phyloP scores from a whole-genome alignment of 2,797 vertebrate genomes.

The Girardinus metallicus region DNA sequence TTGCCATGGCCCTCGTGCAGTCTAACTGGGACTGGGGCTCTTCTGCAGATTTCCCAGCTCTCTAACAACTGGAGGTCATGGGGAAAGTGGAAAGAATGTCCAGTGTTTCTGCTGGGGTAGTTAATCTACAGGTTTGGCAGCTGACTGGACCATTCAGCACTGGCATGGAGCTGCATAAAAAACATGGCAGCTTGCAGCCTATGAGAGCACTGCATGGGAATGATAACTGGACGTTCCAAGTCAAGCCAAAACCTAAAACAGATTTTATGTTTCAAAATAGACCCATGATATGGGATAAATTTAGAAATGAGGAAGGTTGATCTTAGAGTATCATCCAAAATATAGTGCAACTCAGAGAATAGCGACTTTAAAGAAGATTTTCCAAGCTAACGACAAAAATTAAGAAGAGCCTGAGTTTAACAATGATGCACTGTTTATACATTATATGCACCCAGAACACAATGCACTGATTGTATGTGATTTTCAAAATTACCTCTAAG shows the following conservation, averaged over 20 bases:
- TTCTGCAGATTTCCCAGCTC: conserved; percentile 60
- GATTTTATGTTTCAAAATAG: conserved; percentile 68
- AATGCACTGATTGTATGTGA: conserved; percentile 20
- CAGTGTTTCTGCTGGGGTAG: conserved; percentile 57
- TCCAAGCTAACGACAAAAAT: conserved; percentile 42
- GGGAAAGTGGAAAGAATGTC: conserved; percentile 50
- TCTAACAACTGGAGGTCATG: conserved; percentile 67
- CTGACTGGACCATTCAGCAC: conserved; percentile 47
- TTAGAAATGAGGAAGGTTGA: conserved; percentile 50
- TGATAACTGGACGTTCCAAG: conserved; percentile 63
- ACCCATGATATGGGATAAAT: conserved; percentile 55
- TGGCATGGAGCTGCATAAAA: conserved; percentile 54
- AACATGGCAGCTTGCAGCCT: conserved; percentile 66
- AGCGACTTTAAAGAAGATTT: conserved; percentile 44
- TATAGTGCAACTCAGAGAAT: conserved; percentile 28
- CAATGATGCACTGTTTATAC: conserved; percentile 40
- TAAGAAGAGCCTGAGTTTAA: conserved; percentile 29
- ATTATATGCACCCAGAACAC: conserved; percentile 37
- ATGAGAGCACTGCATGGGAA: conserved; percentile 66
- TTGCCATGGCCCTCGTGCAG: conserved; percentile 64
- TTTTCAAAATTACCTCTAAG: conserved; percentile 1
- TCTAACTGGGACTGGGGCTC: conserved; percentile 58
- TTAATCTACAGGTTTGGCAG: conserved; percentile 77
- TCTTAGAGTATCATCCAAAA: conserved; percentile 42
- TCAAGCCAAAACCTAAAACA: conserved; percentile 60